A percentile compares a stretch with the other conserved stretches of the same genome.
Conservation (phyloP, 2,888 invertebrate species). For the Cordilura impudica region DNA sequence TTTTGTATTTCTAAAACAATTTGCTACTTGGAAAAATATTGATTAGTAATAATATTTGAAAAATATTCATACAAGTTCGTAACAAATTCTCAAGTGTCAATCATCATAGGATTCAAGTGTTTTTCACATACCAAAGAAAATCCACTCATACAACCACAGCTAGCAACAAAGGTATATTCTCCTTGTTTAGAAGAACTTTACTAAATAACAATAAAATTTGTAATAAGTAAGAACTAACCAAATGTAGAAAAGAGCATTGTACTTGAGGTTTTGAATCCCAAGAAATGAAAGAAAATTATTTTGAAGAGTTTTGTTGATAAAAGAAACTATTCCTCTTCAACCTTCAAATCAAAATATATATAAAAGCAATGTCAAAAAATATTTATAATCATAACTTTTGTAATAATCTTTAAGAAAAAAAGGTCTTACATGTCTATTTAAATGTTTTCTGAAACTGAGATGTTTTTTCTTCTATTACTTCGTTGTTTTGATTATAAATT, state of each 20-base stretch:
- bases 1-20: background rate
- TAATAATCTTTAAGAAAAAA: too few species aligned
- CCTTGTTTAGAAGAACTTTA: too few species aligned
- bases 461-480: too few species aligned
- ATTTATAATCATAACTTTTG: background rate
- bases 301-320: conserved; percentile 18
- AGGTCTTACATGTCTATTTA: too few species aligned
- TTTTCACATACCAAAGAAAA: background rate
- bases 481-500: too few species aligned
- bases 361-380: background rate
- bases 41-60: background rate
- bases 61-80: too few species aligned
- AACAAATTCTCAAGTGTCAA: background rate
- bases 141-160: background rate
- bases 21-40: background rate
- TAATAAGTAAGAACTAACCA: conserved; percentile 30
- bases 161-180: background rate
- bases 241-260: conserved; percentile 32
- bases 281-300: conserved; percentile 12
- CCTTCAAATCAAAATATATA: background rate
- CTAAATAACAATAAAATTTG: conserved; percentile 32
- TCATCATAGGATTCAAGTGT: conserved; percentile 7
- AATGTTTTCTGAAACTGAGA: too few species aligned
- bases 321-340: background rate
- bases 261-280: conserved; percentile 25